Evolutionary conservation across 92 coral and sea anemone species (phyloP).

Genomic region (Ricordea florida): DNA sequence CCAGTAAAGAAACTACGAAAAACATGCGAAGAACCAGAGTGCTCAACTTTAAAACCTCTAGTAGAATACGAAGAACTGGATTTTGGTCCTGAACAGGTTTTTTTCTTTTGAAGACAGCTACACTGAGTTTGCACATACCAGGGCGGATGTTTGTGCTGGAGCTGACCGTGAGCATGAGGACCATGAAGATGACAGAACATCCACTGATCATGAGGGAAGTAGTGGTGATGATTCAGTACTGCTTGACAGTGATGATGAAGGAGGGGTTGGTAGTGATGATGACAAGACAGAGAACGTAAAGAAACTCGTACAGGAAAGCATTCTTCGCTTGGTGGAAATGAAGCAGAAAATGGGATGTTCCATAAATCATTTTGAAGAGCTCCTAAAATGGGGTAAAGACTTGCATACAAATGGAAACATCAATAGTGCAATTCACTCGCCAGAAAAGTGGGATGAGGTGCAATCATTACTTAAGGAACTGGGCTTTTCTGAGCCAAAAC

Average conservation of each 20-base stretch:
- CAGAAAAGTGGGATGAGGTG: slow-evolving; percentile 53
- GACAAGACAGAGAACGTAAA: slow-evolving; percentile 31
- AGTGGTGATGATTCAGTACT: too few species aligned
- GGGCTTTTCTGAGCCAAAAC: slow-evolving; percentile 68
- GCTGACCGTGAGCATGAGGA: too few species aligned
- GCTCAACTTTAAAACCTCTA: too few species aligned
- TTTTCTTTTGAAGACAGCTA: too few species aligned
- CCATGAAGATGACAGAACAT: too few species aligned
- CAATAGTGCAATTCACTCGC: slow-evolving; percentile 55
- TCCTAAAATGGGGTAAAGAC: slow-evolving; percentile 34
- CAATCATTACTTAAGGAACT: slow-evolving; percentile 28
- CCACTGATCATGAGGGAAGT: too few species aligned
- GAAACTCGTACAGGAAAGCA: slow-evolving; percentile 37
- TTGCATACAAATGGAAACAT: slow-evolving; percentile 33
- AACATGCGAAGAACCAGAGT: too few species aligned
- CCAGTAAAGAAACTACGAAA: too few species aligned
- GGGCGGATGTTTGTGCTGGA: too few species aligned
- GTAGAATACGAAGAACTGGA: too few species aligned
- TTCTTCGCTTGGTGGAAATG: slow-evolving; percentile 54
- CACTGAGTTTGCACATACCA: too few species aligned
- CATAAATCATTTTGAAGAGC: slow-evolving; percentile 53
- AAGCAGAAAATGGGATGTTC: slow-evolving; percentile 54
- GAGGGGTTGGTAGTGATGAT: neutral
- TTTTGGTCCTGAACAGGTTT: too few species aligned
- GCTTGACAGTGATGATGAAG: slow-evolving; percentile 13